Evolutionary conservation across 1,140 invertebrate genomes (phyloP).

Genomic region (Andricus grossulariae): DNA sequence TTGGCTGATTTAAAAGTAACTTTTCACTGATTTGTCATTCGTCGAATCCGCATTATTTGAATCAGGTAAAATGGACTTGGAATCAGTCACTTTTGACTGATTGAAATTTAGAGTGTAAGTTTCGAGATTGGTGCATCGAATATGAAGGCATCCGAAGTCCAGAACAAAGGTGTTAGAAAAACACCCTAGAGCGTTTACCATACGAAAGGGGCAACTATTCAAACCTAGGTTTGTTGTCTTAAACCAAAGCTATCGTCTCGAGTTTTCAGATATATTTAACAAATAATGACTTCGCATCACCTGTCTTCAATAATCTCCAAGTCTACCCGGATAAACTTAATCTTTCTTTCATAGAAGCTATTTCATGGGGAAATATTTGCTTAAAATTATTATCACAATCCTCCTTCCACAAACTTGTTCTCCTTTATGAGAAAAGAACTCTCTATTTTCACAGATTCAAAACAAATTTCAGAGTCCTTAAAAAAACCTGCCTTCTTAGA

Average conservation of each 20-base stretch:
- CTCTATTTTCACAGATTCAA: conserved; percentile 16
- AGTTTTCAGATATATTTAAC: conserved; percentile 42
- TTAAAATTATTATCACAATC: conserved; percentile 20
- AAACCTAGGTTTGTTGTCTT: conserved; percentile 43
- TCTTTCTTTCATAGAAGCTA: conserved; percentile 28
- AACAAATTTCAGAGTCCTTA: conserved; percentile 26
- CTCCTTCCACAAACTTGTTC: conserved; percentile 15
- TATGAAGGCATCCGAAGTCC: conserved; percentile 31
- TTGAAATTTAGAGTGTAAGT: not conserved
- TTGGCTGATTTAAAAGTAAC: too few relatives aligned
- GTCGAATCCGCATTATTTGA: too few relatives aligned
- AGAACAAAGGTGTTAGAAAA: conserved; percentile 44
- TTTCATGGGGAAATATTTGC: conserved; percentile 25
- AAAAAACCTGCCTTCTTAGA: conserved; percentile 6
- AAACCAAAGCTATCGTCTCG: conserved; percentile 32
- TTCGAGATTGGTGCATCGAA: not conserved
- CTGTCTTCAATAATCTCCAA: conserved; percentile 15
- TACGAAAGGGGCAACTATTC: conserved; percentile 30
- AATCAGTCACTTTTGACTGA: too few relatives aligned
- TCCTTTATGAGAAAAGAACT: not conserved
- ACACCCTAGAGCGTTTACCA: conserved; percentile 34
- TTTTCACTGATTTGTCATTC: too few relatives aligned
- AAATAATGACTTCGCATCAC: conserved; percentile 42
- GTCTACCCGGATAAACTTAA: conserved; percentile 7
- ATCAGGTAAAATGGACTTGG: not conserved